Evolutionary conservation across 2,888 invertebrate species (phyloP).

Genomic region (Ophonus ardosiacus): DNA sequence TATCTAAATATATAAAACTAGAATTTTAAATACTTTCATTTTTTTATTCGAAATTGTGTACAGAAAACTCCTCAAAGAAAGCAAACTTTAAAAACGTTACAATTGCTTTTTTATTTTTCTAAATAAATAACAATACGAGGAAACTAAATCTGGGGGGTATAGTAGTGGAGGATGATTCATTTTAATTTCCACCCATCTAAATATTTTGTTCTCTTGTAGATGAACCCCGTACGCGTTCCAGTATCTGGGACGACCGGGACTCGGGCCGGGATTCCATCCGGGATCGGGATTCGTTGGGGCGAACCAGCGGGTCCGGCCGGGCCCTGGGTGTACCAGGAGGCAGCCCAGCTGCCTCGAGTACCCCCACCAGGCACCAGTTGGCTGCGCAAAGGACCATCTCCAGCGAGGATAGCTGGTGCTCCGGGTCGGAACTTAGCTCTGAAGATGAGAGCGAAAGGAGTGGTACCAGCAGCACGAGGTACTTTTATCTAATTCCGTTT

Average conservation of each 20-base stretch:
- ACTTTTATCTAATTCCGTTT: too few species aligned
- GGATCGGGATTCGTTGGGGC: slow-evolving; percentile 72
- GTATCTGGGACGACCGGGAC: slow-evolving; percentile 84
- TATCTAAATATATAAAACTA: too few species aligned
- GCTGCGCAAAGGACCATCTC: slow-evolving; percentile 73
- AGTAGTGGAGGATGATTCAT: too few species aligned
- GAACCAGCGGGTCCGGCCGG: slow-evolving; percentile 65
- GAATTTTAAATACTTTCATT: too few species aligned
- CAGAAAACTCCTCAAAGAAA: too few species aligned
- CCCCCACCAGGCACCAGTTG: slow-evolving; percentile 68
- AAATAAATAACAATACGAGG: too few species aligned
- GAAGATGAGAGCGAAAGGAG: slow-evolving; percentile 82
- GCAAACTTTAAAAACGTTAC: too few species aligned
- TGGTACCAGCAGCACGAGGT: slow-evolving; percentile 77
- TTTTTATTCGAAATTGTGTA: too few species aligned
- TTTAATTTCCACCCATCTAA: too few species aligned
- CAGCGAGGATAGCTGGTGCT: slow-evolving; percentile 83
- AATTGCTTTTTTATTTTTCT: too few species aligned
- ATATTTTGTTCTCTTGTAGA: slow-evolving; percentile 77
- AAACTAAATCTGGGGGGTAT: too few species aligned
- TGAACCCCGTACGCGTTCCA: slow-evolving; percentile 86
- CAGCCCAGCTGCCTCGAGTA: slow-evolving; percentile 40
- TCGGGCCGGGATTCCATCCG: slow-evolving; percentile 74
- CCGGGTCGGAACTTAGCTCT: slow-evolving; percentile 81
- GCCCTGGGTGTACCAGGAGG: background rate